Evolutionary conservation across 2,113 vertebrate species (phyloP).

Genomic region (Alligator mississippiensis): DNA sequence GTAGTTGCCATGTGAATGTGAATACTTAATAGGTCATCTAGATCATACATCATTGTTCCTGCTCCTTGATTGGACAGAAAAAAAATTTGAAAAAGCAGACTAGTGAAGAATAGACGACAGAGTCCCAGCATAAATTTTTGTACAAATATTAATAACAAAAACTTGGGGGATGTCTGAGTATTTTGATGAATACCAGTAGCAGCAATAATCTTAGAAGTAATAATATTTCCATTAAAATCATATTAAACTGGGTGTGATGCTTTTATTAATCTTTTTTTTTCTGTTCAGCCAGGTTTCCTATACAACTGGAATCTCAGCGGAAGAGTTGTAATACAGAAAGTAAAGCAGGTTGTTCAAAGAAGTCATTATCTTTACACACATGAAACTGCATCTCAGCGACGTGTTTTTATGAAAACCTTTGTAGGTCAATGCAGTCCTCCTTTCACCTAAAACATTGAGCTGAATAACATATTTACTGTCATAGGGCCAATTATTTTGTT

Average conservation of each 20-base stretch:
- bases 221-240: not conserved
- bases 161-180: not conserved
- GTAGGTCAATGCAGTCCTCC: not conserved
- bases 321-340: slow-evolving; percentile 54
- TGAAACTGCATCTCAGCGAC: not conserved
- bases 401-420: not conserved
- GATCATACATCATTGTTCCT: slow-evolving; percentile 36
- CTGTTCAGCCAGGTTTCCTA: slow-evolving; percentile 14
- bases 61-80: not conserved
- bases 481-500: not conserved
- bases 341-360: slow-evolving; percentile 23
- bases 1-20: not conserved
- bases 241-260: not conserved
- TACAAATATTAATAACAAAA: slow-evolving; percentile 36
- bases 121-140: not conserved
- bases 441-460: not conserved
- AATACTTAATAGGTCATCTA: slow-evolving; percentile 40
- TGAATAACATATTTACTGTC: not conserved
- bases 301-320: slow-evolving; percentile 31
- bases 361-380: not conserved
- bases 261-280: not conserved
- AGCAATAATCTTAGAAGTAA: not conserved
- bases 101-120: slow-evolving; percentile 22
- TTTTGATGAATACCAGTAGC: not conserved
- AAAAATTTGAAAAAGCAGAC: not conserved